These are phyloP conservation scores for Tipula lateralis DNA, from an alignment of 2,888 invertebrate species.

Conservation along the genomic window DNA sequence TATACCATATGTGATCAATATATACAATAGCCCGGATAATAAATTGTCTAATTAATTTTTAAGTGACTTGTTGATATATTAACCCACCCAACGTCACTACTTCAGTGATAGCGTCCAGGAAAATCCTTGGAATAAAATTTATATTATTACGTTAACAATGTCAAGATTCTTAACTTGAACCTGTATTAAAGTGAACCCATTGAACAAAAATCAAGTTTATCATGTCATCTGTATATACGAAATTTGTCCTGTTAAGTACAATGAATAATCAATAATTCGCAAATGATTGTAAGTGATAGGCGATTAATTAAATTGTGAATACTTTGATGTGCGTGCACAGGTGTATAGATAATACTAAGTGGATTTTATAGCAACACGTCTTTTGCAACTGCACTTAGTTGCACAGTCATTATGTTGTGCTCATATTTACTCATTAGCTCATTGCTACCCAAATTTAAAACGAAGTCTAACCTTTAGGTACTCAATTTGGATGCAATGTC, in stretches of 20 bases:
- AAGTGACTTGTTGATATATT: too few relatives aligned
- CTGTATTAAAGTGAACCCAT: not conserved
- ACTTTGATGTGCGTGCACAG: not conserved
- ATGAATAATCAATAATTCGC: not conserved
- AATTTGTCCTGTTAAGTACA: not conserved
- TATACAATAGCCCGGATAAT: too few relatives aligned
- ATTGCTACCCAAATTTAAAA: too few relatives aligned
- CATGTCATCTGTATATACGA: not conserved
- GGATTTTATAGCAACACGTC: too few relatives aligned
- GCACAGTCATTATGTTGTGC: too few relatives aligned
- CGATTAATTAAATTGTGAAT: not conserved
- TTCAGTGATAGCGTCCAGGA: not conserved
- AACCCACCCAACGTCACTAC: not conserved
- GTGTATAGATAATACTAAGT: not conserved
- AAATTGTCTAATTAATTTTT: too few relatives aligned
- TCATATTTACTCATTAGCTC: too few relatives aligned
- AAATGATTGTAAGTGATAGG: not conserved
- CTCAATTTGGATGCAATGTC: too few relatives aligned
- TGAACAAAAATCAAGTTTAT: not conserved
- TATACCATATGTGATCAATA: too few relatives aligned
- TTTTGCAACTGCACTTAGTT: too few relatives aligned
- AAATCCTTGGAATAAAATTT: not conserved
- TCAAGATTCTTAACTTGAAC: not conserved
- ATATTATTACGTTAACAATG: not conserved
- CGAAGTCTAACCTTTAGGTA: too few relatives aligned